A percentile compares a stretch with the other conserved stretches of the same genome.
These are phyloP conservation scores for Indicator indicator DNA, from an alignment of 2,113 vertebrate species.

Conservation along the genomic window DNA sequence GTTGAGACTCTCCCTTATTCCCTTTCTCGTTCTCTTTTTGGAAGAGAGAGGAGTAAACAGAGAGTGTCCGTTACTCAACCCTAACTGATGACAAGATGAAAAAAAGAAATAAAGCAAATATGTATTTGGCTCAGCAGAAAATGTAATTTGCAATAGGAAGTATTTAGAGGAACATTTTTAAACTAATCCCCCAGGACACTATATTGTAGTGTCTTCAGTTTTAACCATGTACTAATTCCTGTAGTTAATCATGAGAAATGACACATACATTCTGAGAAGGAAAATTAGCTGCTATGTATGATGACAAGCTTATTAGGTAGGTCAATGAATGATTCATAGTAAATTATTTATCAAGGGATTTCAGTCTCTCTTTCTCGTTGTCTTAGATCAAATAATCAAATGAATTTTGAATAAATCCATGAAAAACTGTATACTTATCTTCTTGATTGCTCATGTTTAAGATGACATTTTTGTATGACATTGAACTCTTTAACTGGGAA, in stretches of 20 bases:
- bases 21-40: no score
- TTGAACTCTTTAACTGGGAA: neutral
- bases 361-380: neutral
- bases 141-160: neutral
- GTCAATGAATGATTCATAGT: neutral
- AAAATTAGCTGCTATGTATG: neutral
- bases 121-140: neutral
- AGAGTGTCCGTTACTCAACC: no score
- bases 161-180: neutral
- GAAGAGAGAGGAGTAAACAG: no score
- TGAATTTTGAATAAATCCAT: neutral
- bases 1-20: no score
- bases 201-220: neutral
- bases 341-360: slow-evolving; percentile 5
- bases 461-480: neutral
- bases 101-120: neutral
- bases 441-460: neutral
- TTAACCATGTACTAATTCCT: neutral
- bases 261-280: neutral
- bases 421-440: neutral
- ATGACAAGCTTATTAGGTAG: neutral
- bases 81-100: neutral
- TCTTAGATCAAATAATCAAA: neutral
- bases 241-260: neutral
- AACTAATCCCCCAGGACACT: neutral